Evolutionary conservation across 2,113 vertebrate species (phyloP).

Genomic region (Lutjanus erythropterus): DNA sequence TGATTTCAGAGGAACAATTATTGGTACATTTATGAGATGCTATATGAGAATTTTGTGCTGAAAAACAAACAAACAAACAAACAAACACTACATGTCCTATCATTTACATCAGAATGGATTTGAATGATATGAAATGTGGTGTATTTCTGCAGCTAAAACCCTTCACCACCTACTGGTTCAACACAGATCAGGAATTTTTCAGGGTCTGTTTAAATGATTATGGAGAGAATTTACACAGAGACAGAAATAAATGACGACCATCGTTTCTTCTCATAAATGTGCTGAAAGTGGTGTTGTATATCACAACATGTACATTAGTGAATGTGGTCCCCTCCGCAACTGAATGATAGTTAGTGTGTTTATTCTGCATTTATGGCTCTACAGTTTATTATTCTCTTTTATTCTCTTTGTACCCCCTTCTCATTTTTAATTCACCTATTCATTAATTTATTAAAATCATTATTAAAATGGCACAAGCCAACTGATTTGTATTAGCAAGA

Average conservation of each 20-base stretch:
- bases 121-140: not conserved
- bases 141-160: slow-evolving; percentile 2
- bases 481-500: slow-evolving; percentile 93
- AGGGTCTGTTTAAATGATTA: slow-evolving; percentile 69
- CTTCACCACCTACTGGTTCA: not conserved
- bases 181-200: slow-evolving; percentile 33
- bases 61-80: too few relatives aligned
- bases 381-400: slow-evolving; percentile 89
- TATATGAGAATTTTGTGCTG: too few relatives aligned
- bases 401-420: slow-evolving; percentile 85
- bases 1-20: too few relatives aligned
- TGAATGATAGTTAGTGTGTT: slow-evolving; percentile 96
- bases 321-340: slow-evolving; percentile 88
- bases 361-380: slow-evolving; percentile 91
- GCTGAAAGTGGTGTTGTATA: slow-evolving; percentile 57
- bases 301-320: slow-evolving; percentile 72
- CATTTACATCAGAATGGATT: not conserved
- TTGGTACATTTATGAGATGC: not conserved
- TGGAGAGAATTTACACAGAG: slow-evolving; percentile 63
- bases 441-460: slow-evolving; percentile 99
- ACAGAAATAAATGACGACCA: slow-evolving; percentile 67
- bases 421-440: slow-evolving; percentile 91
- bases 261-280: slow-evolving; percentile 67
- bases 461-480: slow-evolving; percentile 95
- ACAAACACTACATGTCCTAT: too few relatives aligned